Evolutionary conservation across 2,113 vertebrate genomes (phyloP).

Genomic region (Numida meleagris): DNA sequence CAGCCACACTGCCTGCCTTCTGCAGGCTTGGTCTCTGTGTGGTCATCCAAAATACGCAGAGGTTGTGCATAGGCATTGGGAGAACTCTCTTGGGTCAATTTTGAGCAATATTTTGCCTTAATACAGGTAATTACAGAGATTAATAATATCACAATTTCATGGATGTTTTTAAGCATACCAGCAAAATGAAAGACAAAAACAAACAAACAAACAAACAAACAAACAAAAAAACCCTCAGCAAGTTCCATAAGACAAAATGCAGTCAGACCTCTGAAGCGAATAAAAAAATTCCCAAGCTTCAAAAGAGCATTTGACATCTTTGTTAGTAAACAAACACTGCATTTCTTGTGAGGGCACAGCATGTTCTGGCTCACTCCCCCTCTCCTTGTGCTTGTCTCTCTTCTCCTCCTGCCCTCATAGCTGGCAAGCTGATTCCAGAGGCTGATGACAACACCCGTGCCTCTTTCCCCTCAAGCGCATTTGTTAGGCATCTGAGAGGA

Average conservation of each 20-base stretch:
- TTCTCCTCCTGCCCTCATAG: background rate
- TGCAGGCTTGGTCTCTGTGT: accelerated
- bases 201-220: background rate
- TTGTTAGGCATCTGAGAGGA: conserved; percentile 19
- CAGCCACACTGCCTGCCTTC: background rate
- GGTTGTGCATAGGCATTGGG: background rate
- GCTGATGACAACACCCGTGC: background rate
- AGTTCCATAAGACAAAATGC: background rate
- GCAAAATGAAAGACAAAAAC: background rate
- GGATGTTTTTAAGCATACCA: background rate
- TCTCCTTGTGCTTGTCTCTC: background rate
- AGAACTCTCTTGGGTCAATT: background rate
- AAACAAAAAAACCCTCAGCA: background rate
- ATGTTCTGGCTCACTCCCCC: background rate
- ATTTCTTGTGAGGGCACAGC: background rate
- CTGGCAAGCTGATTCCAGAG: conserved; percentile 47
- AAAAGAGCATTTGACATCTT: conserved; percentile 24
- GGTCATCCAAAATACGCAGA: background rate
- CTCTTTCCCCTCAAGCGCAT: conserved; percentile 56
- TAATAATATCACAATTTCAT: background rate
- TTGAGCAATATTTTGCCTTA: background rate
- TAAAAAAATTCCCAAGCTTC: conserved; percentile 5
- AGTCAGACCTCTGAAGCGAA: background rate
- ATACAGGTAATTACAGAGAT: background rate
- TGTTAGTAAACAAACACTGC: conserved; percentile 60